phyloP scores from a whole-genome alignment of 2,113 vertebrate genomes.

The Crypturellus undulatus region DNA sequence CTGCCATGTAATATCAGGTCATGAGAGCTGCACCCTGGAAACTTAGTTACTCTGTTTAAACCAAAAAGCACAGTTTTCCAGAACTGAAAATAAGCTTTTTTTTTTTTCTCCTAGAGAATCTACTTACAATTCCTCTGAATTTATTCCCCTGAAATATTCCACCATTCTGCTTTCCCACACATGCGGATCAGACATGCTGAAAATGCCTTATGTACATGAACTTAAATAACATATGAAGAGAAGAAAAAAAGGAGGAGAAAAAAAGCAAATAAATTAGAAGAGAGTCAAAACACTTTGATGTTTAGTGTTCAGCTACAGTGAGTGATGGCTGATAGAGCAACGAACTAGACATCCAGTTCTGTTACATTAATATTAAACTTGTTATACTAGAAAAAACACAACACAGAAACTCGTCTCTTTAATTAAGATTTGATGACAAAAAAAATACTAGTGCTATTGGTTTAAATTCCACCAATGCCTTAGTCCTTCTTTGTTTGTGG shows the following conservation, averaged over 20 bases:
- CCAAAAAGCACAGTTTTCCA: background rate
- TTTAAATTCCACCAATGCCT: background rate
- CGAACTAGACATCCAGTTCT: background rate
- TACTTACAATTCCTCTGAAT: background rate
- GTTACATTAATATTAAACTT: background rate
- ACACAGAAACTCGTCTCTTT: background rate
- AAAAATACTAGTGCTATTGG: background rate
- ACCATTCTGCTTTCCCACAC: background rate
- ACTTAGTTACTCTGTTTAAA: background rate
- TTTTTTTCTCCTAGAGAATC: background rate
- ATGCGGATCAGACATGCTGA: rapidly evolving
- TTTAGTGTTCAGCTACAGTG: background rate
- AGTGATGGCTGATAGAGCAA: background rate
- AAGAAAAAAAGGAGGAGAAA: background rate
- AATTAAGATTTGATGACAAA: background rate
- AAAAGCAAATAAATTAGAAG: background rate
- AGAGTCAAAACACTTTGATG: background rate
- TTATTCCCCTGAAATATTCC: background rate
- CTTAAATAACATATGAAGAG: background rate
- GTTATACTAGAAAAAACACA: background rate
- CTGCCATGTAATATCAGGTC: background rate
- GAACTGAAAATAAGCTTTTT: background rate
- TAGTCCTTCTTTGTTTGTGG: background rate
- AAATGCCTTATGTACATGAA: background rate
- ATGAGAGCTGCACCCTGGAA: no score